phyloP scores from a whole-genome alignment of 1,140 invertebrate species.

The Apocrypta bakeri region DNA sequence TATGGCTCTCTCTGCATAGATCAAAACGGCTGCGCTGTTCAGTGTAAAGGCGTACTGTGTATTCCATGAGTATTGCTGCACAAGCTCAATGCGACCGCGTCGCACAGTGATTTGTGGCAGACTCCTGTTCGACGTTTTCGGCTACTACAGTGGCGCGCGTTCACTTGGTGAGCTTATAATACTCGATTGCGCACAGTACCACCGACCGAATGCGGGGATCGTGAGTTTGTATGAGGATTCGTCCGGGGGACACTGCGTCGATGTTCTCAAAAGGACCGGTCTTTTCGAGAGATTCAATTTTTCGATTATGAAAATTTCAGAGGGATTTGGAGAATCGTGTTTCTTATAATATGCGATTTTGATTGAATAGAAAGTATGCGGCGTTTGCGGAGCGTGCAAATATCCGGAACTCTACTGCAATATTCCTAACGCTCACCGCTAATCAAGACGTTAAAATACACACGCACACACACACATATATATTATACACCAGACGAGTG shows the following conservation, averaged over 20 bases:
- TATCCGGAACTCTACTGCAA: no score
- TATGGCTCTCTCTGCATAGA: background rate
- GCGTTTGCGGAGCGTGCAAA: no score
- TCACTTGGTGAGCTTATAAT: background rate
- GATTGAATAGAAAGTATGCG: background rate
- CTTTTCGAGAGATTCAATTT: background rate
- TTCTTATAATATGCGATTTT: no score
- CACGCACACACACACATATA: no score
- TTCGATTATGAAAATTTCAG: background rate
- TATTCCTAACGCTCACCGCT: no score
- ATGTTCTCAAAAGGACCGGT: no score
- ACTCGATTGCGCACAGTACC: background rate
- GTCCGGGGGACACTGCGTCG: background rate
- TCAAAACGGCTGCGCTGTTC: background rate
- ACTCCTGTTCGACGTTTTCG: slow-evolving; percentile 25
- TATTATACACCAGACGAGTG: no score
- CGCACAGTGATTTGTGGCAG: slow-evolving; percentile 23
- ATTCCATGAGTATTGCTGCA: background rate
- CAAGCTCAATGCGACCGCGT: background rate
- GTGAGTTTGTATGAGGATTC: background rate
- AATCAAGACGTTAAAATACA: background rate
- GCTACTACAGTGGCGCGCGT: background rate
- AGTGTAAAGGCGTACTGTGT: slow-evolving; percentile 6
- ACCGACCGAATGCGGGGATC: background rate
- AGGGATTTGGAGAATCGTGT: background rate